These are phyloP conservation scores for Eugnorisma glareosa DNA, from an alignment of 2,888 invertebrate species.

Conservation along the genomic window DNA sequence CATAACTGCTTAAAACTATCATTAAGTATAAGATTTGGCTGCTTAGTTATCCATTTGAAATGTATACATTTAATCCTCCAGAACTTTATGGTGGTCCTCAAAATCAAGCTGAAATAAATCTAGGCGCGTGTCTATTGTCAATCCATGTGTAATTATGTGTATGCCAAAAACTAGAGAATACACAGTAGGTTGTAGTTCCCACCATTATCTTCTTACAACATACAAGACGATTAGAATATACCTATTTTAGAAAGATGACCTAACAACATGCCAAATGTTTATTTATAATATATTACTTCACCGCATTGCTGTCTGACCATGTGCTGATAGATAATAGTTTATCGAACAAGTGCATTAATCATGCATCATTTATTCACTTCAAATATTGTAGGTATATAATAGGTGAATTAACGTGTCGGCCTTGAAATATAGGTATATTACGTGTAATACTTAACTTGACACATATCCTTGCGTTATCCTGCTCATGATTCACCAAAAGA, in stretches of 20 bases:
- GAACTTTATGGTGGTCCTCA: background rate
- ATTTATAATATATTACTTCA: constrained; percentile 45
- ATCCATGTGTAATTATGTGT: background rate
- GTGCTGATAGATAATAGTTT: constrained; percentile 23
- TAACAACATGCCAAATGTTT: constrained; percentile 29
- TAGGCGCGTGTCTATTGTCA: background rate
- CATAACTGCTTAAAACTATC: background rate
- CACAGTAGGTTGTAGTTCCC: background rate
- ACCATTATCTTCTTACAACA: background rate
- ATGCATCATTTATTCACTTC: constrained; percentile 7
- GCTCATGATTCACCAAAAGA: constrained; percentile 32
- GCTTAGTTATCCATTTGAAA: background rate
- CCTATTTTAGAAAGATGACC: constrained; percentile 32
- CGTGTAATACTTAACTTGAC: constrained; percentile 19
- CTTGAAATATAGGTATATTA: constrained; percentile 19
- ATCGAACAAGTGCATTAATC: constrained; percentile 31
- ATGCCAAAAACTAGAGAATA: background rate
- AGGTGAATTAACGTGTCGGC: constrained; percentile 14
- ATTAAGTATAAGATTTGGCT: background rate
- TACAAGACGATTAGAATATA: constrained; percentile 2
- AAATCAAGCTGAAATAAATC: background rate
- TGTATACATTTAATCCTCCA: background rate
- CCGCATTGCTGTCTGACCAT: constrained; percentile 15
- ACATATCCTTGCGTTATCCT: constrained; percentile 26
- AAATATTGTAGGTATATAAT: constrained; percentile 19